Conservation (phyloP, 2,113 vertebrate species). For the Dermatemys mawii region DNA sequence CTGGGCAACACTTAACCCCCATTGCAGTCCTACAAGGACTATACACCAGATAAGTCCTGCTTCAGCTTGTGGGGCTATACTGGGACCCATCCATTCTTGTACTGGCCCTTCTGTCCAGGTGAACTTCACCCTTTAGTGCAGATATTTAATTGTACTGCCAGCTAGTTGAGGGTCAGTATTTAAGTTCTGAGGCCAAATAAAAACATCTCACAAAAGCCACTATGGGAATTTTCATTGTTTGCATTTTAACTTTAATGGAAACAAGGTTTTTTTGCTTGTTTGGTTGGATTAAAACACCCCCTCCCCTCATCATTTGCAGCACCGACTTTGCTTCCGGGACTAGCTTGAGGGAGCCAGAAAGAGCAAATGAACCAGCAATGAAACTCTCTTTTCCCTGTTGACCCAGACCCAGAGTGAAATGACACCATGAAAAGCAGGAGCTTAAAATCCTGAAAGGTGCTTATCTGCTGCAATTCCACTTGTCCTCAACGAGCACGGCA, state of each 20-base stretch:
- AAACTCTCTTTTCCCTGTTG: background rate
- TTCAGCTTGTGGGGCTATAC: background rate
- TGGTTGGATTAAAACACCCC: background rate
- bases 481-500: background rate
- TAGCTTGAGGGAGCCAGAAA: background rate
- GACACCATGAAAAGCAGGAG: background rate
- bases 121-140: background rate
- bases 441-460: background rate
- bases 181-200: background rate
- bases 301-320: background rate
- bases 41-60: background rate
- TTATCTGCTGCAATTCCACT: background rate
- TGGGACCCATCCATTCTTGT: background rate
- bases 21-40: background rate
- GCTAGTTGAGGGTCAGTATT: background rate
- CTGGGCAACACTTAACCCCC: background rate
- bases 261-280: background rate
- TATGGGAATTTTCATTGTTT: background rate
- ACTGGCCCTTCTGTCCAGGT: background rate
- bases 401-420: background rate
- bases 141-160: background rate
- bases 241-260: background rate
- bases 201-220: background rate
- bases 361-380: background rate
- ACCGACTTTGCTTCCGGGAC: background rate